phyloP scores from a whole-genome alignment of 2,888 invertebrate species.

The Siphonodentalium dalli region DNA sequence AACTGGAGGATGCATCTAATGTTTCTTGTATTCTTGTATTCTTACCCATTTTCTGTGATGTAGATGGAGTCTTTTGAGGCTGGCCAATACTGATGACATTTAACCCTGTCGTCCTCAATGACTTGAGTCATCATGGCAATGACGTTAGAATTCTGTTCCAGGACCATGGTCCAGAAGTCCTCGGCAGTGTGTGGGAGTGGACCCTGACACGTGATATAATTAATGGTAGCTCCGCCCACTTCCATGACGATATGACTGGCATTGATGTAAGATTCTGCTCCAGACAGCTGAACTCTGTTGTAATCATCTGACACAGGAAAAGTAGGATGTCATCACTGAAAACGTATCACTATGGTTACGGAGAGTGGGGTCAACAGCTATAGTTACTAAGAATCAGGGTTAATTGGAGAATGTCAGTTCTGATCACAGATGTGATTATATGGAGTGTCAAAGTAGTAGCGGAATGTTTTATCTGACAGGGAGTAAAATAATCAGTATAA shows the following conservation, averaged over 20 bases:
- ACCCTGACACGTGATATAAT: slow-evolving; percentile 69
- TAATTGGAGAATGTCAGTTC: too few species aligned
- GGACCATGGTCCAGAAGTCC: slow-evolving; percentile 98
- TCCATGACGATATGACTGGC: slow-evolving; percentile 51
- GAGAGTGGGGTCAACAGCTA: too few species aligned
- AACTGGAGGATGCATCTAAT: too few species aligned
- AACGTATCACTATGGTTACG: too few species aligned
- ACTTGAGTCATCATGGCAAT: slow-evolving; percentile 90
- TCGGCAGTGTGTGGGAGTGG: slow-evolving; percentile 89
- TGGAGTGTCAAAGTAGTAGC: too few species aligned
- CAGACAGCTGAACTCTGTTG: slow-evolving; percentile 49
- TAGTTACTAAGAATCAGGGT: too few species aligned
- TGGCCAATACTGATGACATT: slow-evolving; percentile 98
- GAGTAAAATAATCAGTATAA: too few species aligned
- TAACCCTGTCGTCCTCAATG: slow-evolving; percentile 89
- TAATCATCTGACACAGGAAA: slow-evolving; percentile 47
- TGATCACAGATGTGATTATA: too few species aligned
- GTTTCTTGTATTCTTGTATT: too few species aligned
- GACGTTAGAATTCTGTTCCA: slow-evolving; percentile 87
- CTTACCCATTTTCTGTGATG: slow-evolving; percentile 41
- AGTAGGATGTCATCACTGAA: neutral
- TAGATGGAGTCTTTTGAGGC: slow-evolving; percentile 48
- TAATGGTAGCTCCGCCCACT: slow-evolving; percentile 30
- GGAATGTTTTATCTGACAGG: too few species aligned
- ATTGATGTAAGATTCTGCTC: slow-evolving; percentile 56